phyloP scores from a whole-genome alignment of 2,797 vertebrate genomes.

The Dendrocincla fuliginosa region DNA sequence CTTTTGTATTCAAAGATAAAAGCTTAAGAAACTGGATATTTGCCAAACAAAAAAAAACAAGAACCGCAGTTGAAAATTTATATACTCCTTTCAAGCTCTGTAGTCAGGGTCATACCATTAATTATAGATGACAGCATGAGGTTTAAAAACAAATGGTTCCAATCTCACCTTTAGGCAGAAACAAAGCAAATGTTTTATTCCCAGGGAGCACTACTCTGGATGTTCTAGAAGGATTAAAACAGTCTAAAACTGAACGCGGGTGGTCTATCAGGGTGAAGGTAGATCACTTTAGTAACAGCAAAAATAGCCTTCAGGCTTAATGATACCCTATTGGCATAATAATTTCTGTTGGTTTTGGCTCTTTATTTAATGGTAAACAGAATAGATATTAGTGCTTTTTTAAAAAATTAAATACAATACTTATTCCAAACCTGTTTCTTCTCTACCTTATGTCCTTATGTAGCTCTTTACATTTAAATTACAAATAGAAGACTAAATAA shows the following conservation, averaged over 20 bases:
- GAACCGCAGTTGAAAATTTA: conserved; percentile 36
- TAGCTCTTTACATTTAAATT: background rate
- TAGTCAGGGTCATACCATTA: conserved; percentile 47
- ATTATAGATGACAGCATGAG: conserved; percentile 48
- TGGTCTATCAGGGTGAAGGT: background rate
- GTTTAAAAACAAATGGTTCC: conserved; percentile 60
- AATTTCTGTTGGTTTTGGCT: background rate
- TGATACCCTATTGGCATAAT: background rate
- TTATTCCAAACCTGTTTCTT: background rate
- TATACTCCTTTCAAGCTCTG: conserved; percentile 31
- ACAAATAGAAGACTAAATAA: background rate
- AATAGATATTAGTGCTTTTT: background rate
- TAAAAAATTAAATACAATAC: background rate
- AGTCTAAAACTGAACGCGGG: background rate
- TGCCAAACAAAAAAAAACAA: background rate
- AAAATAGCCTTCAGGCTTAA: background rate
- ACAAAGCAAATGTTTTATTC: conserved; percentile 43
- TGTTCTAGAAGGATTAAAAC: conserved; percentile 21
- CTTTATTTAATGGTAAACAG: background rate
- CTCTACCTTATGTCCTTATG: background rate
- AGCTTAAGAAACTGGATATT: conserved; percentile 32
- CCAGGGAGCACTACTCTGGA: background rate
- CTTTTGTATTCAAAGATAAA: conserved; percentile 54
- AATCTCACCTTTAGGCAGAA: conserved; percentile 55
- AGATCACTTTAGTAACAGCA: background rate